Evolutionary conservation across 2,797 vertebrate genomes (phyloP).

Genomic region (Dromococcyx pavoninus): DNA sequence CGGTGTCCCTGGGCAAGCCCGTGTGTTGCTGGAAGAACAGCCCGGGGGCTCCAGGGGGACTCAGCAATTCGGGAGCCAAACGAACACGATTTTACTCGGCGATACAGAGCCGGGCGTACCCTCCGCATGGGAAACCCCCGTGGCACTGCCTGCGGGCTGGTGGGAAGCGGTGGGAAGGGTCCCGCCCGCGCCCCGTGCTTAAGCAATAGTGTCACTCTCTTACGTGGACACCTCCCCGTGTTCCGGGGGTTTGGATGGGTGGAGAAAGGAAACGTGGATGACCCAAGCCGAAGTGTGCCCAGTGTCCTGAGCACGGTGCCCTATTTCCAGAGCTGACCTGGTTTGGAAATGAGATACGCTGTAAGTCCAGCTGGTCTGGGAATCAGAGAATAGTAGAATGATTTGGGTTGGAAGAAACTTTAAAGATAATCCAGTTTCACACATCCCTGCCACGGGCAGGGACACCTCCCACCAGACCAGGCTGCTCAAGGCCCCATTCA

Average conservation of each 20-base stretch:
- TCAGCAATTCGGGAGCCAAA: neutral
- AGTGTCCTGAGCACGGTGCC: neutral
- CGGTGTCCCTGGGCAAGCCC: neutral
- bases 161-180: neutral
- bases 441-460: too few relatives aligned
- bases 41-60: too few relatives aligned
- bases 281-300: neutral
- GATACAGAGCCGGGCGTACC: neutral
- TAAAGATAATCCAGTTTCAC: too few relatives aligned
- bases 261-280: neutral
- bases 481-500: too few relatives aligned
- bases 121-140: neutral
- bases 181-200: neutral
- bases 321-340: neutral
- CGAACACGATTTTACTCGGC: neutral
- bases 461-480: too few relatives aligned
- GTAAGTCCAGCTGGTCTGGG: neutral
- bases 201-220: neutral
- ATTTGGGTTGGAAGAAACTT: too few relatives aligned
- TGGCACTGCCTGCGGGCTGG: neutral
- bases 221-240: neutral
- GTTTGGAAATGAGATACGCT: fast-evolving
- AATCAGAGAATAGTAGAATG: too few relatives aligned
- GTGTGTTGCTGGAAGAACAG: neutral
- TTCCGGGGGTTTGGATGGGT: neutral